These are phyloP conservation scores for Salvelinus sp. DNA, from an alignment of 2,113 vertebrate species.

Conservation along the genomic window DNA sequence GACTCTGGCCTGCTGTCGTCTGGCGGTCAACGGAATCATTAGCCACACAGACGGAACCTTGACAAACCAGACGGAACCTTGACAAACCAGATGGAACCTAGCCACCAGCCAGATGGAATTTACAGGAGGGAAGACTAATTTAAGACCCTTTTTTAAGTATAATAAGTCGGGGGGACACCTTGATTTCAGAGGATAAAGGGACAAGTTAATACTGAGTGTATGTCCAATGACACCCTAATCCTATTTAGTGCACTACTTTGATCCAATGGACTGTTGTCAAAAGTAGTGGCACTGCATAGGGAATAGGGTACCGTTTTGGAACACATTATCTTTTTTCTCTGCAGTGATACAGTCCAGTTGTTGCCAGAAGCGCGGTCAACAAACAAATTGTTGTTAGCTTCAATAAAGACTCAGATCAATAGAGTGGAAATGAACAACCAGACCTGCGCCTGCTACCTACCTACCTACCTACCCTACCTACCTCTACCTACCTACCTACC, in stretches of 20 bases:
- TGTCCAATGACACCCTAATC: no score
- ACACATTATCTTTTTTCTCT: neutral
- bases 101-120: neutral
- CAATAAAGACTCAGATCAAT: constrained; percentile 87
- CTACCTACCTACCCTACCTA: no score
- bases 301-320: neutral
- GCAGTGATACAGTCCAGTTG: constrained; percentile 85
- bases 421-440: constrained; percentile 80
- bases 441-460: constrained; percentile 29
- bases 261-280: no score
- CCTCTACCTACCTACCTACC: no score
- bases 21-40: constrained; percentile 72
- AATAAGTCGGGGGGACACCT: no score
- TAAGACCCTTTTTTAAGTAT: no score
- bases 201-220: no score
- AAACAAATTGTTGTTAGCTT: constrained; percentile 92
- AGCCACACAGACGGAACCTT: constrained; percentile 44
- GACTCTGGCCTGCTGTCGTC: constrained; percentile 57
- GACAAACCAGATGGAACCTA: neutral
- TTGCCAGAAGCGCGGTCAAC: constrained; percentile 71
- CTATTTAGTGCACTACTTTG: no score
- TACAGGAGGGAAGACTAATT: no score
- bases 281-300: no score
- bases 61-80: no score
- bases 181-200: no score